Conservation (phyloP, 2,888 invertebrate species). For the Tipula unca region DNA sequence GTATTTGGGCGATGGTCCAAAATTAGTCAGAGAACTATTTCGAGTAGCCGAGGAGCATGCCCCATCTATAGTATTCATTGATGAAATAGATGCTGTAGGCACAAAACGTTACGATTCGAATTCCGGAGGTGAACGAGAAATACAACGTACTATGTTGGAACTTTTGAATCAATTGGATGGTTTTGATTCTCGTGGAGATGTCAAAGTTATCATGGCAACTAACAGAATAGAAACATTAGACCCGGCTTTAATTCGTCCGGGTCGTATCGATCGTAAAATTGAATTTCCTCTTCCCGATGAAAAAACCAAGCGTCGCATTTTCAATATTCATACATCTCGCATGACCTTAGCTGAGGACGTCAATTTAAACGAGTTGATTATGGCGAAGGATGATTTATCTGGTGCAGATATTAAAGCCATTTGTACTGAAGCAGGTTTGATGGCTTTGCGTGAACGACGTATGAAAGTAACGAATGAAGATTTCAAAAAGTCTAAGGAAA, state of each 20-base stretch:
- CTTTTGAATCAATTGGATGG: slow-evolving; percentile 97
- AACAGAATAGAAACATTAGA: slow-evolving; percentile 98
- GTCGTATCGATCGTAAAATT: slow-evolving; percentile 97
- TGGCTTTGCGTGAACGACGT: slow-evolving; percentile 93
- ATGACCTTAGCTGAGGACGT: slow-evolving; percentile 98
- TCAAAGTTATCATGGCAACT: slow-evolving; percentile 95
- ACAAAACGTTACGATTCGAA: slow-evolving; percentile 99
- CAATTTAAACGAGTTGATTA: slow-evolving; percentile 91
- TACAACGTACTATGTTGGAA: slow-evolving; percentile 99
- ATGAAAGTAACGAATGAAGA: slow-evolving; percentile 99
- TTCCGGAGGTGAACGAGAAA: slow-evolving; percentile 98
- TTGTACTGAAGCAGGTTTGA: slow-evolving; percentile 97
- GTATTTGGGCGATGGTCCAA: slow-evolving; percentile 97
- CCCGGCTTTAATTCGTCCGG: slow-evolving; percentile 96
- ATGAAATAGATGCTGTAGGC: slow-evolving; percentile 99
- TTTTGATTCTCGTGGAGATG: slow-evolving; percentile 93
- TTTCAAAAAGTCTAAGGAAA: slow-evolving; percentile 98
- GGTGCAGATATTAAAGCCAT: slow-evolving; percentile 98
- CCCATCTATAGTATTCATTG: slow-evolving; percentile 98
- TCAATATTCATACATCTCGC: slow-evolving; percentile 96
- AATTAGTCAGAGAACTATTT: slow-evolving; percentile 94
- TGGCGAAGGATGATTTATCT: slow-evolving; percentile 99
- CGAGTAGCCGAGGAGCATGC: slow-evolving; percentile 99
- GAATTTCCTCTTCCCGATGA: slow-evolving; percentile 99
- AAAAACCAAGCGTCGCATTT: slow-evolving; percentile 93